Percentiles rank a stretch among this genome's conserved stretches.
Evolutionary conservation across 23 tunicate species (phyloP).

Genomic region (Trididemnum nubilum): DNA sequence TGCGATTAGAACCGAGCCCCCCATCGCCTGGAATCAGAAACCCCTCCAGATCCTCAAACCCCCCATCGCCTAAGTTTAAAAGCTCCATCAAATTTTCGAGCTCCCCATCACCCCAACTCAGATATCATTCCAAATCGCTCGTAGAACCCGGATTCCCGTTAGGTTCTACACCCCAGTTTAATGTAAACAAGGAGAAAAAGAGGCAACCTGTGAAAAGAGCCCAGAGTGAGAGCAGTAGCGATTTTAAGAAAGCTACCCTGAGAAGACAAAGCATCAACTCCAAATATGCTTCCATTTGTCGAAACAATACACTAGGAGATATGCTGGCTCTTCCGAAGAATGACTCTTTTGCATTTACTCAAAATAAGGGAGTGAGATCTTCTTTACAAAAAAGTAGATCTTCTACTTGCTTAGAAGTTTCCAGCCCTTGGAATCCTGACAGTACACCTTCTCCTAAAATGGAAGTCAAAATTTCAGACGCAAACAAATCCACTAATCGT

Average conservation of each 20-base stretch:
- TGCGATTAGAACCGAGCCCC: not conserved
- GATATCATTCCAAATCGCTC: not conserved
- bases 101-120: no score
- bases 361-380: no score
- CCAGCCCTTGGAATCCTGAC: no score
- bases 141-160: not conserved
- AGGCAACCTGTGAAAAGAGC: not conserved
- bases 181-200: not conserved
- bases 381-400: no score
- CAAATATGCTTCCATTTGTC: slow-evolving; percentile 16
- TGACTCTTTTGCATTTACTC: no score
- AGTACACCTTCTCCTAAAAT: not conserved
- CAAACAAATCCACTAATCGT: not conserved
- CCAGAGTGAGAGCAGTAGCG: slow-evolving; percentile 3
- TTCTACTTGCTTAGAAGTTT: no score
- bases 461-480: not conserved
- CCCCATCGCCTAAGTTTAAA: not conserved
- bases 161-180: not conserved
- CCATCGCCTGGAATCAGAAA: not conserved
- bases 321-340: not conserved
- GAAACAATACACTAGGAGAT: not conserved
- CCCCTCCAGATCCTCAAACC: no score
- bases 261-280: not conserved
- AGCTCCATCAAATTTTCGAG: no score
- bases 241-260: not conserved